phyloP scores from a whole-genome alignment of 2,113 vertebrate genomes.

The Atractosteus spatula region DNA sequence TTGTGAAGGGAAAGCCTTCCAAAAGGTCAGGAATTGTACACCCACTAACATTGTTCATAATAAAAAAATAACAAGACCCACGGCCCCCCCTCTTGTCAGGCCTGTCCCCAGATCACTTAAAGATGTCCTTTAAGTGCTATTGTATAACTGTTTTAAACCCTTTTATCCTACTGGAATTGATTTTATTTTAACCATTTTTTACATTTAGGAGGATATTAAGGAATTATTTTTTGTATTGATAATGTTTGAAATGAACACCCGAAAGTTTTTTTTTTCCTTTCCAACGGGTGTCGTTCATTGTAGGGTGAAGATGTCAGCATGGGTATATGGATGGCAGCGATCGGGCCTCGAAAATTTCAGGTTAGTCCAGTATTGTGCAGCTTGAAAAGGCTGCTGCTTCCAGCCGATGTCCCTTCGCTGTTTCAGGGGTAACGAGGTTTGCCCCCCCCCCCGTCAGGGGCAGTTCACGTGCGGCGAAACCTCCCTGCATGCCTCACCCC shows the following conservation, averaged over 20 bases:
- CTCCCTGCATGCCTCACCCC: no score
- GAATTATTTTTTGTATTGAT: no score
- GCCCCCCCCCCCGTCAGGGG: not conserved
- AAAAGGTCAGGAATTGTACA: no score
- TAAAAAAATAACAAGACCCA: no score
- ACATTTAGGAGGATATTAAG: no score
- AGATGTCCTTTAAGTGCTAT: no score
- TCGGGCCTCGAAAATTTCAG: constrained; percentile 88
- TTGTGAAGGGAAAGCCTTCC: no score
- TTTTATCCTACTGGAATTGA: not conserved
- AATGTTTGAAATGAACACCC: no score
- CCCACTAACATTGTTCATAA: no score
- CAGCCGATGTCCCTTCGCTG: not conserved
- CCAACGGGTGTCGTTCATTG: constrained; percentile 22
- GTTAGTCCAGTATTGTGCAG: constrained; percentile 42
- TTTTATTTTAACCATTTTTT: not conserved
- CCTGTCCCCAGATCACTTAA: no score
- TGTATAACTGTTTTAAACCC: not conserved
- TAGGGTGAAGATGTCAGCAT: constrained; percentile 98
- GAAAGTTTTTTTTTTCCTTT: not conserved
- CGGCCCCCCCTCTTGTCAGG: no score
- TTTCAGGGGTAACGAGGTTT: not conserved
- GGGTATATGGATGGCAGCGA: constrained; percentile 98
- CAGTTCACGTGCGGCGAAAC: no score
- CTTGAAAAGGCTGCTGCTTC: not conserved